Percentiles rank a stretch among this genome's conserved stretches.
phyloP scores from a whole-genome alignment of 2,797 vertebrate genomes.

The Sitta carolinensis region DNA sequence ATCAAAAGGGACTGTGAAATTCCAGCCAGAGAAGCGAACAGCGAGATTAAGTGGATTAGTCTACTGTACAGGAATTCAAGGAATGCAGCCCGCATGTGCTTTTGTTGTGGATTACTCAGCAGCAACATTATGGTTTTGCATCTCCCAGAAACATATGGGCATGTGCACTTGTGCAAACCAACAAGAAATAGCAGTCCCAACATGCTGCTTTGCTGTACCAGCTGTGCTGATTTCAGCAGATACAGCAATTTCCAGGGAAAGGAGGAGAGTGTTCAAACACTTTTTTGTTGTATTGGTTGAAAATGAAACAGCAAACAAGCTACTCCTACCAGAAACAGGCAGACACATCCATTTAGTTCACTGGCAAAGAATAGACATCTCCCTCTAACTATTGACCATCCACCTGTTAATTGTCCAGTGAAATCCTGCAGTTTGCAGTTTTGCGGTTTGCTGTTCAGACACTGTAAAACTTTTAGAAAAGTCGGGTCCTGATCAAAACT shows the following conservation, averaged over 20 bases:
- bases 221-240: constrained; percentile 35
- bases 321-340: background rate
- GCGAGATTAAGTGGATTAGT: constrained; percentile 79
- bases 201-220: background rate
- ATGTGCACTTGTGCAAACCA: constrained; percentile 58
- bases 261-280: background rate
- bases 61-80: constrained; percentile 78
- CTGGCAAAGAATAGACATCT: background rate
- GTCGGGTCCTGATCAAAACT: background rate
- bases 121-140: constrained; percentile 67
- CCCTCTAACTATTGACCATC: background rate
- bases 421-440: background rate
- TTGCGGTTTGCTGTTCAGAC: background rate
- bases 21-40: constrained; percentile 68
- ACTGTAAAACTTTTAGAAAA: background rate
- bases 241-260: background rate
- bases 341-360: background rate
- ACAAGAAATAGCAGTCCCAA: constrained; percentile 43
- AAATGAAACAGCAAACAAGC: background rate
- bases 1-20: constrained; percentile 78
- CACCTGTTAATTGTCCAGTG: background rate
- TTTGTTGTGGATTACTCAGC: constrained; percentile 78
- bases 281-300: background rate
- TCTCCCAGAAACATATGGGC: constrained; percentile 73
- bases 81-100: constrained; percentile 72